A percentile compares a stretch with the other conserved stretches of the same genome.
These are phyloP conservation scores for Periplaneta americana DNA, from an alignment of 1,140 invertebrate species.

Conservation along the genomic window DNA sequence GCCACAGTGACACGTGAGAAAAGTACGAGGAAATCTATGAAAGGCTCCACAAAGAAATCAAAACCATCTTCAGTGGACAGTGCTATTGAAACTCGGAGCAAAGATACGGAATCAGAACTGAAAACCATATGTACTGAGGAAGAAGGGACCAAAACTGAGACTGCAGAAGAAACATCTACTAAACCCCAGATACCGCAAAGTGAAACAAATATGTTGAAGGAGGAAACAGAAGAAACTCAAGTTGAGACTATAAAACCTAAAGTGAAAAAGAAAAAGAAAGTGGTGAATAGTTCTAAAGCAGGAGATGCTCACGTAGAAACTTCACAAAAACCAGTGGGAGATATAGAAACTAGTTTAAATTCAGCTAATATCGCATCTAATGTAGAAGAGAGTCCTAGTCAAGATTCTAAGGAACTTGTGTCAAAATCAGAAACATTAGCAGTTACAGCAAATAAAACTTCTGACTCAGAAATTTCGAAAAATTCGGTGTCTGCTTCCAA, in stretches of 20 bases:
- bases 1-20: not conserved
- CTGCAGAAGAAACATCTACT: not conserved
- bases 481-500: not conserved
- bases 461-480: not conserved
- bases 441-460: not conserved
- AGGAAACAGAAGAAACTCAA: constrained; percentile 27
- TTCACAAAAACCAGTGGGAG: not conserved
- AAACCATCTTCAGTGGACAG: not conserved
- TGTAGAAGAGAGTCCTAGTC: not conserved
- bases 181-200: not conserved
- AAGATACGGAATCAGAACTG: constrained; percentile 24
- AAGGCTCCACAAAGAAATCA: not conserved
- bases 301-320: not conserved
- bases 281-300: not conserved
- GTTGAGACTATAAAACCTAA: not conserved
- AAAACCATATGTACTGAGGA: constrained; percentile 25
- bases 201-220: constrained; percentile 21
- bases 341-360: not conserved
- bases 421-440: not conserved
- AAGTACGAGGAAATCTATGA: not conserved
- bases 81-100: constrained; percentile 6
- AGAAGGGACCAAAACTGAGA: not conserved
- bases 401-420: not conserved
- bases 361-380: not conserved
- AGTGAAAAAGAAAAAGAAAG: constrained; percentile 11